Evolutionary conservation across 2,113 vertebrate genomes (phyloP).

Genomic region (Labeo rohita): DNA sequence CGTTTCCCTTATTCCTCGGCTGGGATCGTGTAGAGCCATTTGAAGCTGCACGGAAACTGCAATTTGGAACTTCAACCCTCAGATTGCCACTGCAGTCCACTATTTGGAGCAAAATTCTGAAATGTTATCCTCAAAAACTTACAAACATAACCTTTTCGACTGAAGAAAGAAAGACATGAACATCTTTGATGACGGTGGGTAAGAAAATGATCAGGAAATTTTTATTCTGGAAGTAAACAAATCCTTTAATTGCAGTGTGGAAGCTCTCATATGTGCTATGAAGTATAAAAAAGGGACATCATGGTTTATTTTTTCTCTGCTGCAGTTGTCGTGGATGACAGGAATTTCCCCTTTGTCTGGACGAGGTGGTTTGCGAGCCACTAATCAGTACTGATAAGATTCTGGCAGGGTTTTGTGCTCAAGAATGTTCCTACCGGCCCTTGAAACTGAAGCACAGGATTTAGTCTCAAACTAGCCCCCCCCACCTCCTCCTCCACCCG

Average conservation of each 20-base stretch:
- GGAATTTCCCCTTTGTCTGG: neutral
- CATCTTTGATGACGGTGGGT: too few species aligned
- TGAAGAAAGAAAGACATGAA: too few species aligned
- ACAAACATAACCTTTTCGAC: too few species aligned
- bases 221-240: too few species aligned
- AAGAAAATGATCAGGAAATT: too few species aligned
- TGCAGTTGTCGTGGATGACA: neutral
- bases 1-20: too few species aligned
- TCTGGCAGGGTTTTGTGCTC: slow-evolving; percentile 12
- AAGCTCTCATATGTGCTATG: neutral
- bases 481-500: slow-evolving; percentile 10
- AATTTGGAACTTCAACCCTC: too few species aligned
- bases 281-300: neutral
- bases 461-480: slow-evolving; percentile 42
- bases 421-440: slow-evolving; percentile 44
- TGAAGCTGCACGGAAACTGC: too few species aligned
- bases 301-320: neutral
- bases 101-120: too few species aligned
- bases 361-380: neutral
- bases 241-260: neutral
- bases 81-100: too few species aligned
- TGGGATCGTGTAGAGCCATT: too few species aligned
- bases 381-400: slow-evolving; percentile 22
- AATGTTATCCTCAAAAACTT: too few species aligned
- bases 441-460: slow-evolving; percentile 35